A percentile compares a stretch with the other conserved stretches of the same genome.
These are phyloP conservation scores for Cephus cinctus DNA, from an alignment of 1,140 invertebrate species.

Conservation along the genomic window DNA sequence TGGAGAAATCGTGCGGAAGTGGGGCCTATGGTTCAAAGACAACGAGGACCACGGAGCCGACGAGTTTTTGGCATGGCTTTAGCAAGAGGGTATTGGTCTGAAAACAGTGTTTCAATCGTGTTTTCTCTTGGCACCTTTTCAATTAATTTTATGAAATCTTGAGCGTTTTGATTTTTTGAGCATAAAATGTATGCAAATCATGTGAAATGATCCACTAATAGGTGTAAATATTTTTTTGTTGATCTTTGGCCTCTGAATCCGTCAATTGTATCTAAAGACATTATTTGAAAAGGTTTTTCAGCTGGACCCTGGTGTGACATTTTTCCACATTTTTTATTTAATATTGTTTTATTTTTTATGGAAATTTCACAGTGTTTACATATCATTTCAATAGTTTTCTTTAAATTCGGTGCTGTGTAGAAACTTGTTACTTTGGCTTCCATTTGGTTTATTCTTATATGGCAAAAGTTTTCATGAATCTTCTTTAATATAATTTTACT, in stretches of 20 bases:
- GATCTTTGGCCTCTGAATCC: constrained; percentile 30
- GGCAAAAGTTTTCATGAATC: constrained; percentile 19
- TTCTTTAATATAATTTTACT: constrained; percentile 24
- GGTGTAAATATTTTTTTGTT: constrained; percentile 27
- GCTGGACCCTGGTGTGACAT: constrained; percentile 42
- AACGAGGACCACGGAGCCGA: too few species aligned
- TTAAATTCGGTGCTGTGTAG: constrained; percentile 26
- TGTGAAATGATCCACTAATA: constrained; percentile 22
- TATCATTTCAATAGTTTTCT: constrained; percentile 19
- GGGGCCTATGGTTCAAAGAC: too few species aligned
- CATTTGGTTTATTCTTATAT: constrained; percentile 27
- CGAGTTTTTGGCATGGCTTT: too few species aligned
- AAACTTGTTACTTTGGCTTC: constrained; percentile 20
- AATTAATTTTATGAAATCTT: constrained; percentile 13
- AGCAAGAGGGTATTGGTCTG: constrained; percentile 28
- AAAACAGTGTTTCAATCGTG: constrained; percentile 19
- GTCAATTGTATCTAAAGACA: constrained; percentile 35
- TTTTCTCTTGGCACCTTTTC: constrained; percentile 13
- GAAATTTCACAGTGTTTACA: constrained; percentile 37
- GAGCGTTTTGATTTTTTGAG: constrained; percentile 11
- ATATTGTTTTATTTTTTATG: constrained; percentile 45
- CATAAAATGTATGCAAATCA: constrained; percentile 12
- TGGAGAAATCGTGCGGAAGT: too few species aligned
- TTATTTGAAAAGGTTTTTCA: constrained; percentile 39
- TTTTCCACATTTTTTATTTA: constrained; percentile 28